phyloP scores from a whole-genome alignment of 2,797 vertebrate species.

The Mormyrus hasselquistii region DNA sequence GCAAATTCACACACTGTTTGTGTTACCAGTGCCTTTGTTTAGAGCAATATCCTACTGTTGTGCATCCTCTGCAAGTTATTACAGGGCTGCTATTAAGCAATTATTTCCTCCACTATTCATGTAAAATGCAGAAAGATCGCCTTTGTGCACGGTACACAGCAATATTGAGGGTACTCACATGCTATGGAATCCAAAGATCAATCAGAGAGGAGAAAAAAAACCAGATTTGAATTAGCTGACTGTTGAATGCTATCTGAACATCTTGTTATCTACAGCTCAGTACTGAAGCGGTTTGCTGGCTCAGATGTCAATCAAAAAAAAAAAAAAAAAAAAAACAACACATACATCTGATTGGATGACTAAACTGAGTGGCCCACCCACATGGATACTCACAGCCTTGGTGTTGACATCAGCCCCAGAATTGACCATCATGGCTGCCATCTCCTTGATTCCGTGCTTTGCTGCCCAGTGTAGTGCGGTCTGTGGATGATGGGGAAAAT shows the following conservation, averaged over 20 bases:
- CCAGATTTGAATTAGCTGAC: neutral
- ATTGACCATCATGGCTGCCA: conserved; percentile 57
- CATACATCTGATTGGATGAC: neutral
- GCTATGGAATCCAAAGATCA: conserved; percentile 47
- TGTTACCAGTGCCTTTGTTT: conserved; percentile 36
- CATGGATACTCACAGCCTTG: conserved; percentile 60
- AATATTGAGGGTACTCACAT: conserved; percentile 54
- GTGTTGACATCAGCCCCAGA: conserved; percentile 67
- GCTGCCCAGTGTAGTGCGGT: conserved; percentile 75
- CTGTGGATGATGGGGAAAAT: conserved; percentile 40
- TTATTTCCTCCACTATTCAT: neutral
- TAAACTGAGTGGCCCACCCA: neutral
- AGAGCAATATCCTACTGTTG: neutral
- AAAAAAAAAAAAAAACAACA: neutral
- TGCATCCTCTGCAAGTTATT: neutral
- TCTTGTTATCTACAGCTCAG: neutral
- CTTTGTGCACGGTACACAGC: neutral
- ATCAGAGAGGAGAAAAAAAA: neutral
- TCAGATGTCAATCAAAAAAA: neutral
- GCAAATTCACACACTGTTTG: conserved; percentile 68
- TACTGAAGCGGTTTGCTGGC: neutral
- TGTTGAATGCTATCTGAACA: neutral
- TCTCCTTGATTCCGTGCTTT: conserved; percentile 68
- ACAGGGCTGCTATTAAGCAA: neutral
- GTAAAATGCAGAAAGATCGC: neutral